Conservation (phyloP, 2,797 vertebrate species). For the Labeo calbasu region DNA sequence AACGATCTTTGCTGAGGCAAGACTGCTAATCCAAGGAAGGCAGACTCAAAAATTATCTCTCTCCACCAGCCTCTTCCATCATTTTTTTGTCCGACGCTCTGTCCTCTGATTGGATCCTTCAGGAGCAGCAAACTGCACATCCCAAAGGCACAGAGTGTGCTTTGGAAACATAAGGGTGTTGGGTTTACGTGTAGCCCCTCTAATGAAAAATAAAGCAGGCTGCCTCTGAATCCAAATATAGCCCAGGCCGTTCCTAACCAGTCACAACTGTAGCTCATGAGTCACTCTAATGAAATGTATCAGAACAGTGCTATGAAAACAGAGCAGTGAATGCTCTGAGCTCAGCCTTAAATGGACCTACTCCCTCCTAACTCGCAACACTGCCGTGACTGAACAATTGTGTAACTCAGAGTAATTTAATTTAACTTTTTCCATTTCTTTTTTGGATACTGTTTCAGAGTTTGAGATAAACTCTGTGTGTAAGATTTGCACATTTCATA, state of each 20-base stretch:
- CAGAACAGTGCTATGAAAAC: slow-evolving; percentile 63
- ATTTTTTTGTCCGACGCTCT: slow-evolving; percentile 1
- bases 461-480: background rate
- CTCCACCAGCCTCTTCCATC: background rate
- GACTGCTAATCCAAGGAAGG: slow-evolving; percentile 2
- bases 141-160: slow-evolving; percentile 19
- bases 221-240: slow-evolving; percentile 59
- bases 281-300: slow-evolving; percentile 75
- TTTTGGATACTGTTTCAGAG: background rate
- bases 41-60: background rate
- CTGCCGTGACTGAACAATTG: background rate
- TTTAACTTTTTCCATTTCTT: background rate
- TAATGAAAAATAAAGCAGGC: slow-evolving; percentile 71
- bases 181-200: slow-evolving; percentile 5
- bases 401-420: background rate
- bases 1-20: background rate
- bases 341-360: slow-evolving; percentile 39
- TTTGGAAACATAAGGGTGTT: slow-evolving; percentile 30
- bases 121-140: background rate
- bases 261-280: slow-evolving; percentile 58
- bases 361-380: background rate
- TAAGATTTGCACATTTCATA: background rate
- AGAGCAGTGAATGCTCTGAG: slow-evolving; percentile 31
- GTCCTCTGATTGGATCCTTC: slow-evolving; percentile 22
- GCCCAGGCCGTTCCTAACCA: slow-evolving; percentile 54